Evolutionary conservation across 2,888 invertebrate genomes (phyloP), one percentile per base, ranked within the genome.

Genomic region (Bellardia bayeri): DNA sequence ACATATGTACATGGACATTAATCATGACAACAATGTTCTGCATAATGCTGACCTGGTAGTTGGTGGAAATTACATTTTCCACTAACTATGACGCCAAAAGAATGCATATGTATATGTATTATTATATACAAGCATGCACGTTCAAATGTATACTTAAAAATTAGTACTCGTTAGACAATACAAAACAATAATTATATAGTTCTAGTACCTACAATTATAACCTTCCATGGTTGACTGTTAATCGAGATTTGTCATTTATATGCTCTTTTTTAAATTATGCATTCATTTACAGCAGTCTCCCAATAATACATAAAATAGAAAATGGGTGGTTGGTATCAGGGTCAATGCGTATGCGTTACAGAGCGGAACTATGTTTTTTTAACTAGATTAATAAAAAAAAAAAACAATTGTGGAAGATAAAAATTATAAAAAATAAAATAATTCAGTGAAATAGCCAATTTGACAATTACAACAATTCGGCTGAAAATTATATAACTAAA

Each of bases 1-100:
- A 23, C 23, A 23, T 23, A 23, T 23, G 23, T 23, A 3, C 16
- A 37, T 37, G 37, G 0, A 72, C 56, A 72, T 23, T 45, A 74
- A 74, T 30, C 58, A 74, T 30, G 0, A 7, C 30, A 74, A 58
- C 13, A 74, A 61, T 13, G 14, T 63, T 40, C 33, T 56, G 37
- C 42, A 64, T 42, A 14, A 49, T 75, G 74, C 33, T 75, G 74
- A 75, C 61, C 61, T 45, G 74, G 30, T 61, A 74, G 58, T 74
- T 5, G 61, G 16, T 49, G 49, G 16, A 75, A 75, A 75, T 74
- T 49, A 33, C 42, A 49, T 61, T 61, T 74, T 63, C 33, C 33
- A 49, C 16, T 45, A 61, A 61, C n/a, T 33, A 42, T 75, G 61
- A 49, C 61, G 72, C 40, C 56, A 72, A 72, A 58, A 56, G 54